Base-by-base conservation (phyloP, 2,797 vertebrate species). In the Aldrovandia affinis region DNA sequence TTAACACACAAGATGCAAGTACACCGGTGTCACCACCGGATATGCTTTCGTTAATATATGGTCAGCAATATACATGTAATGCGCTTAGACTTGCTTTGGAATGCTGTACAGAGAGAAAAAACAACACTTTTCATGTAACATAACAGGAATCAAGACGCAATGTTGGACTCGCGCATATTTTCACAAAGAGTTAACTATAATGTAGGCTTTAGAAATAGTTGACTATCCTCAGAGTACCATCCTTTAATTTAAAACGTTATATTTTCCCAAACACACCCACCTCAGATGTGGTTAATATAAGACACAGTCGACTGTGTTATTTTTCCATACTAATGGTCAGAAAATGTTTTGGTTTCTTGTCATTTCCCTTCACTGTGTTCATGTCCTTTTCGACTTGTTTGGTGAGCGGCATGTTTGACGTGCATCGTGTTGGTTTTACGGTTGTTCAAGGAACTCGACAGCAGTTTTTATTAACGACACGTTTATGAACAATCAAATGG, bases 401-500 rank as follows among this genome's bases (percentile, higher is more conserved):
- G 8, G 28, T 70, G n/a, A 55, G 36, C 22, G 28, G 57, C 6
- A 42, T 84, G 59, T 50, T 80, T 36, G 47, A 61, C 33, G 30
- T 80, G 75, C 39, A 81, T 78, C 33, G 78, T 78, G 78, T 81
- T 81, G 83, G 57, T 59, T 83, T 87, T 79, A 81, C 78, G 20
- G 80, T 85, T 44, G 85, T 80, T 83, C 63, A 57, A 85, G 59
- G 68, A 83, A 83, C 82, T 79, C 83, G 28, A 55, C 79, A 83
- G 78, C 77, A 82, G 80, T 89, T 97, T 96, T 95, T 97, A 98
- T 98, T 97, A 99, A 98, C 96, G 97, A 97, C 97, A 98, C 96
- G 94, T 98, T 99, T 98, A 98, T 98, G 97, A 98, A 98, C 97
- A 98, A 98, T 98, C 97, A 97, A 98, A 97, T 96, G 96, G 96